A percentile compares a stretch with the other conserved stretches of the same genome.
Conservation (phyloP, 1,140 invertebrate genomes). For the Spodoptera frugiperda region DNA sequence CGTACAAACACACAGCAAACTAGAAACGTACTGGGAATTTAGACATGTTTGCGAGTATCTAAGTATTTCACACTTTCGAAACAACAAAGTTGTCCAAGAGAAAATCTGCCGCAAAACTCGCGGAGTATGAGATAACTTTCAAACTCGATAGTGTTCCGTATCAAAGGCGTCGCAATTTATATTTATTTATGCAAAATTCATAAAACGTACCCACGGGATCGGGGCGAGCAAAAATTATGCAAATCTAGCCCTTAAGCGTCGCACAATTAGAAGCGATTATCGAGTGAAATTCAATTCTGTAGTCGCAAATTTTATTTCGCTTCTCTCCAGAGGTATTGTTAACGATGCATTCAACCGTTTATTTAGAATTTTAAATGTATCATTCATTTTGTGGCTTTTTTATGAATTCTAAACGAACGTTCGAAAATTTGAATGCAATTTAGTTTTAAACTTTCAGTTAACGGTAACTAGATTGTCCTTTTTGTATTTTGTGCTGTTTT, state of each 20-base stretch:
- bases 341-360: slow-evolving; percentile 48
- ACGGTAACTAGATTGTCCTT: slow-evolving; percentile 13
- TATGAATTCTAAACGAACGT: slow-evolving; percentile 32
- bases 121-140: slow-evolving; percentile 45
- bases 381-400: slow-evolving; percentile 26
- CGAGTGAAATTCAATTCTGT: slow-evolving; percentile 62
- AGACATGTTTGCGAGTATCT: slow-evolving; percentile 37
- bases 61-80: slow-evolving; percentile 36
- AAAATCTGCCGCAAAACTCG: slow-evolving; percentile 43
- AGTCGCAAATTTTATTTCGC: slow-evolving; percentile 49
- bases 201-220: slow-evolving; percentile 62
- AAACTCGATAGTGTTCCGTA: slow-evolving; percentile 50
- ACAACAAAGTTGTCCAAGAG: slow-evolving; percentile 24
- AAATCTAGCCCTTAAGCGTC: slow-evolving; percentile 69
- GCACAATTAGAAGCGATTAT: slow-evolving; percentile 75
- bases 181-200: slow-evolving; percentile 72
- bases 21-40: slow-evolving; percentile 23
- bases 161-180: slow-evolving; percentile 59
- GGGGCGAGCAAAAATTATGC: slow-evolving; percentile 67
- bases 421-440: slow-evolving; percentile 23
- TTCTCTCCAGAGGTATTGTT: slow-evolving; percentile 37
- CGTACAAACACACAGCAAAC: slow-evolving; percentile 2
- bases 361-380: slow-evolving; percentile 43
- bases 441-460: background rate
- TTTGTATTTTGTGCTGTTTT: slow-evolving; percentile 1